Evolutionary conservation across 2,888 invertebrate genomes (phyloP), one percentile per base, ranked within the genome.

Genomic region (Tenthredo livida): DNA sequence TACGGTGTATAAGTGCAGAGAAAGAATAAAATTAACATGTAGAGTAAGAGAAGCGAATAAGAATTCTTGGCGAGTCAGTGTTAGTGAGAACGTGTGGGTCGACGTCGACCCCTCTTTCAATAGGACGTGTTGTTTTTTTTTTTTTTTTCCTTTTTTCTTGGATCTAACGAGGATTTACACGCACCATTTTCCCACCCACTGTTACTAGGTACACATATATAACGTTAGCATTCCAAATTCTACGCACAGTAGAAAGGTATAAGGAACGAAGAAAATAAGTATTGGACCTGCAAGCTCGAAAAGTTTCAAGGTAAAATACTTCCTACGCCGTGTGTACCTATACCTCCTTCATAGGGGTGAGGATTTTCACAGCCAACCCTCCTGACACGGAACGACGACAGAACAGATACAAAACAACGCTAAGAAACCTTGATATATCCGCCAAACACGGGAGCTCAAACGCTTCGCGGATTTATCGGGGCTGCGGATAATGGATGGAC

Each of bases 401-500:
- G 85, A 85, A 86, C 80, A 85, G 84, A 84, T 86, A 85, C 85
- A 83, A 84, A 73, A 84, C 83, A 77, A 85, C 77, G 85, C 85
- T 87, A 87, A 86, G 87, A 88, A 89, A 86, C 88, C 87, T 89
- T 91, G 91, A 92, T 92, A 92, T 91, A 92, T 92, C 91, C 91
- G 89, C 91, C 92, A 92, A 92, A 92, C 91, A 92, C 90, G 90
- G 91, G 89, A 87, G 87, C 87, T 85, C 80, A 85, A 86, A 87
- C 89, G 87, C 86, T 88, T 86, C 87, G 86, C 88, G 90, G 92
- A 92, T 92, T 92, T 92, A 92, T 91, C 91, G 90, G 87, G 89
- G 89, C 89, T 88, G 86, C 89, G 87, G 90, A 91, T 92, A 92
- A 92, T 91, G 90, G 91, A 92, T 92, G 91, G 91, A 92, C 91